Evolutionary conservation across 2,113 vertebrate genomes (phyloP).

Genomic region (Polypterus senegalus): DNA sequence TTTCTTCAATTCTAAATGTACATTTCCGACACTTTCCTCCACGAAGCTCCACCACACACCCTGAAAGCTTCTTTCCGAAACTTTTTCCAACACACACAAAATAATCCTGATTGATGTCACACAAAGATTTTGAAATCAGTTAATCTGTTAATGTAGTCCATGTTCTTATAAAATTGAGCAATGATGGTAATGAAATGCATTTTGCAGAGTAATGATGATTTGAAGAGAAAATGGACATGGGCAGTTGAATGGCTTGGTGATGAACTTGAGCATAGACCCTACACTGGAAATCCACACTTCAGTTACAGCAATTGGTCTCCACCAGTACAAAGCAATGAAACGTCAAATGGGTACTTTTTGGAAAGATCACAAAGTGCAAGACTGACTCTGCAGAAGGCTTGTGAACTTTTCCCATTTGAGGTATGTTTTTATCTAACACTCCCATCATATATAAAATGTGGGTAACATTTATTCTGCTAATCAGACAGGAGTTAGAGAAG

Average conservation of each 20-base stretch:
- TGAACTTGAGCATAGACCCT: slow-evolving; percentile 88
- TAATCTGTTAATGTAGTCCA: slow-evolving; percentile 1
- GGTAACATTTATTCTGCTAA: too few relatives aligned
- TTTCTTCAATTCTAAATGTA: too few relatives aligned
- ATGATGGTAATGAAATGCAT: slow-evolving; percentile 12
- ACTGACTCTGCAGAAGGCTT: slow-evolving; percentile 98
- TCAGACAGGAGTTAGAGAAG: too few relatives aligned
- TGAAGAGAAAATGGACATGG: slow-evolving; percentile 98
- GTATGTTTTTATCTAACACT: slow-evolving; percentile 41
- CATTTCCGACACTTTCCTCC: too few relatives aligned
- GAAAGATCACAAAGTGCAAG: slow-evolving; percentile 96
- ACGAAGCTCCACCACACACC: too few relatives aligned
- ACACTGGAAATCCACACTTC: slow-evolving; percentile 92
- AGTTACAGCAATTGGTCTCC: slow-evolving; percentile 98
- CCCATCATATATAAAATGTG: too few relatives aligned
- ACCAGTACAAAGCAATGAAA: slow-evolving; percentile 97
- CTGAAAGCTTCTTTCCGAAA: too few relatives aligned
- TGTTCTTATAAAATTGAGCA: too few relatives aligned
- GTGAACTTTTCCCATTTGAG: slow-evolving; percentile 96
- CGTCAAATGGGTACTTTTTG: slow-evolving; percentile 96
- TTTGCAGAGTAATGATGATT: slow-evolving; percentile 86
- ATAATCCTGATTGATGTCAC: too few relatives aligned
- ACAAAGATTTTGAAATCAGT: neutral
- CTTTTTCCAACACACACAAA: too few relatives aligned
- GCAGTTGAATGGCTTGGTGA: slow-evolving; percentile 97